Evolutionary conservation across 2,113 vertebrate species (phyloP).

Genomic region (Chascanopsetta lugubris): DNA sequence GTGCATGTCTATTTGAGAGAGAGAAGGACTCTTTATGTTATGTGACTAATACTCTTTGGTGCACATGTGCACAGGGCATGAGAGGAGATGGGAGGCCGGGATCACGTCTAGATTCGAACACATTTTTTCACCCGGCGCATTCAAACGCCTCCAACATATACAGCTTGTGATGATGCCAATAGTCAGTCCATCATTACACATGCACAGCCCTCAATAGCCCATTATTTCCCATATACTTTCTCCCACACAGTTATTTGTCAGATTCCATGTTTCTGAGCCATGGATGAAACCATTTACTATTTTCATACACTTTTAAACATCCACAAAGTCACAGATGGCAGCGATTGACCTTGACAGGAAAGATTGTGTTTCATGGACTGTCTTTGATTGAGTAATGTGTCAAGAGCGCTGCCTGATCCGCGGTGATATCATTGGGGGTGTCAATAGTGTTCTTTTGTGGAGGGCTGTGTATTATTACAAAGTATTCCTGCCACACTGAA

Average conservation of each 20-base stretch:
- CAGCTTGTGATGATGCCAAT: constrained; percentile 57
- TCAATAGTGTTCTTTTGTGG: constrained; percentile 54
- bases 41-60: constrained; percentile 44
- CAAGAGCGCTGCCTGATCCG: constrained; percentile 40
- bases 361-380: constrained; percentile 53
- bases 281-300: constrained; percentile 20
- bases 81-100: constrained; percentile 24
- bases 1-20: too few species aligned
- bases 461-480: constrained; percentile 27
- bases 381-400: constrained; percentile 54
- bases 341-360: constrained; percentile 57
- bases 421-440: constrained; percentile 68
- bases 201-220: constrained; percentile 2
- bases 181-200: constrained; percentile 34
- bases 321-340: constrained; percentile 39
- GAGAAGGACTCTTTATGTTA: not conserved
- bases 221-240: constrained; percentile 29
- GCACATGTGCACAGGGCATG: constrained; percentile 8
- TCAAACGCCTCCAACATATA: constrained; percentile 52
- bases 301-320: constrained; percentile 27
- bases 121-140: constrained; percentile 61
- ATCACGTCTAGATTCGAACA: constrained; percentile 43
- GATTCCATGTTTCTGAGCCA: constrained; percentile 14
- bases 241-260: constrained; percentile 15
- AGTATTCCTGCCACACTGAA: constrained; percentile 37